Conservation (phyloP, 2,888 invertebrate species). For the Laspeyria flexula region DNA sequence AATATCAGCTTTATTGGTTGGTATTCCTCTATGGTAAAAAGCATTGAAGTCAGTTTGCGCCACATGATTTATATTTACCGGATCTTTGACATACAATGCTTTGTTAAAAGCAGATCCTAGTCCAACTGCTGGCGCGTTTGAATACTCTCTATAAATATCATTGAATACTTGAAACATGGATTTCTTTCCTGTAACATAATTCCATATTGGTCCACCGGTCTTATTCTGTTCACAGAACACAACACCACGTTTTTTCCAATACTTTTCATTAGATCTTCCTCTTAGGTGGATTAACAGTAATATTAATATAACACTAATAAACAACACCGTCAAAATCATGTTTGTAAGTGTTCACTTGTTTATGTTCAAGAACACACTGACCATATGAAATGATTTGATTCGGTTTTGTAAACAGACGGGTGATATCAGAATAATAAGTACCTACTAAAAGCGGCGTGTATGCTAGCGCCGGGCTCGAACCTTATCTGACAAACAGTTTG, state of each 20-base stretch:
- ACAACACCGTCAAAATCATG: slow-evolving; percentile 21
- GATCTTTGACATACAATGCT: slow-evolving; percentile 42
- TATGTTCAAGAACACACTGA: neutral
- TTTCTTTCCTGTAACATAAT: slow-evolving; percentile 44
- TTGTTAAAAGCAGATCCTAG: slow-evolving; percentile 29
- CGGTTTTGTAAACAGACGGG: neutral
- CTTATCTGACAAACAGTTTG: too few relatives aligned
- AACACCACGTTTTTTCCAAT: slow-evolving; percentile 66
- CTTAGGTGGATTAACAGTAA: slow-evolving; percentile 40
- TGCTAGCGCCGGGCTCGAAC: too few relatives aligned
- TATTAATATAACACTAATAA: slow-evolving; percentile 12
- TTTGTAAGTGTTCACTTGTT: neutral
- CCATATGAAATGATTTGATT: neutral
- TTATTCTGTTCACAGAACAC: slow-evolving; percentile 52
- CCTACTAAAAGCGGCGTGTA: too few relatives aligned
- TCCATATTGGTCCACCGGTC: slow-evolving; percentile 56
- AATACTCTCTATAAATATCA: slow-evolving; percentile 13
- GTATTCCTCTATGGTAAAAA: slow-evolving; percentile 36
- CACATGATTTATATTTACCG: slow-evolving; percentile 45
- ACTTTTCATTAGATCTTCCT: slow-evolving; percentile 57
- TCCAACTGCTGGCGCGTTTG: slow-evolving; percentile 51
- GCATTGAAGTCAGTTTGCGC: slow-evolving; percentile 49
- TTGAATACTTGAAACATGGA: slow-evolving; percentile 56
- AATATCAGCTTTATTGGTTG: neutral
- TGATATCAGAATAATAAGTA: too few relatives aligned